These are phyloP conservation scores for Dolichallabes microphthalmus DNA, from an alignment of 2,113 vertebrate species.

Conservation along the genomic window DNA sequence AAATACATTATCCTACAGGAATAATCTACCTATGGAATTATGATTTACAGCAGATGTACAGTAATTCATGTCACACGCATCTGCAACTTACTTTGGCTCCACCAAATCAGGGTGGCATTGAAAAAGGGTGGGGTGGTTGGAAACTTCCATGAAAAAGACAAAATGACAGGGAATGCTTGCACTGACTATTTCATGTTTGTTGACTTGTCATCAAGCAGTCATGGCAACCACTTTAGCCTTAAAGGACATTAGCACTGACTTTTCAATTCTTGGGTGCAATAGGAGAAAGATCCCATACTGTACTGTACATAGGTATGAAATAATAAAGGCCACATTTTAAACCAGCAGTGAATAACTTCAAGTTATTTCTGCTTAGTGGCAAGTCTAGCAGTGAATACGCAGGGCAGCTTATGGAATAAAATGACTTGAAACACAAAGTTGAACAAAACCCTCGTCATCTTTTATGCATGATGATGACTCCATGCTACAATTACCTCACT, in stretches of 20 bases:
- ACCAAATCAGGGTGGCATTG: slow-evolving; percentile 41
- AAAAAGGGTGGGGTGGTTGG: slow-evolving; percentile 49
- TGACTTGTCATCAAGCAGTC: slow-evolving; percentile 54
- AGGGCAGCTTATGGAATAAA: neutral
- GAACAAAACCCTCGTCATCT: slow-evolving; percentile 21
- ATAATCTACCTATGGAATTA: neutral
- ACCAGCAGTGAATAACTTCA: neutral
- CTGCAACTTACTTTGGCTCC: slow-evolving; percentile 23
- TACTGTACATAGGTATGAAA: neutral
- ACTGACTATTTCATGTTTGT: slow-evolving; percentile 56
- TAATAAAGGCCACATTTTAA: slow-evolving; percentile 2
- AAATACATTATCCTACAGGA: neutral
- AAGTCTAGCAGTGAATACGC: neutral
- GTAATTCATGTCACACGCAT: slow-evolving; percentile 32
- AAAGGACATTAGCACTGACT: slow-evolving; percentile 36
- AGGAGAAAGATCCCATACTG: neutral
- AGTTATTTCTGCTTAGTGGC: neutral
- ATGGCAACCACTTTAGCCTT: slow-evolving; percentile 60
- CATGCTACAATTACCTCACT: slow-evolving; percentile 42
- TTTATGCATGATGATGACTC: neutral
- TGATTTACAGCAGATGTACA: slow-evolving; percentile 29
- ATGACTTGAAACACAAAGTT: neutral
- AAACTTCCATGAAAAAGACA: slow-evolving; percentile 60
- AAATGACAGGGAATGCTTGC: slow-evolving; percentile 34
- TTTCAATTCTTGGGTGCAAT: slow-evolving; percentile 5